phyloP scores from a whole-genome alignment of 64 coral and sea anemone genomes.

The Montipora cactus region DNA sequence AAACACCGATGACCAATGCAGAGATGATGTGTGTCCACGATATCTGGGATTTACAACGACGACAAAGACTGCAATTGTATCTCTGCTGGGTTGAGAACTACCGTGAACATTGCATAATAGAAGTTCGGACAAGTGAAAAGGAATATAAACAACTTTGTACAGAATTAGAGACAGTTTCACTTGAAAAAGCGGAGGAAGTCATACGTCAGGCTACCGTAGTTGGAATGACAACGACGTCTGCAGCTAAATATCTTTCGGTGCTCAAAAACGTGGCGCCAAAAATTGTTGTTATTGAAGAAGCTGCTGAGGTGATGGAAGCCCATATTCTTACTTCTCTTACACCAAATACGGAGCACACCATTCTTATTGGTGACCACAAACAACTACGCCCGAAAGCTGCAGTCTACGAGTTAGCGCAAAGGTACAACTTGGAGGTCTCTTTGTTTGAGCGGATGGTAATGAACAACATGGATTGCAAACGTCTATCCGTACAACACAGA shows the following conservation, averaged over 20 bases:
- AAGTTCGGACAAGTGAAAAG: slow-evolving; percentile 15
- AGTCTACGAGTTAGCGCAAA: slow-evolving; percentile 76
- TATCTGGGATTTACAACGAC: slow-evolving; percentile 13
- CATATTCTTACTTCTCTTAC: slow-evolving; percentile 87
- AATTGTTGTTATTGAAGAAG: slow-evolving; percentile 87
- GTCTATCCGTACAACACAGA: slow-evolving; percentile 79
- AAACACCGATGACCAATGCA: neutral
- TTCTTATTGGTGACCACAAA: slow-evolving; percentile 92
- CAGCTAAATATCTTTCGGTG: slow-evolving; percentile 71
- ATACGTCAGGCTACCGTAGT: slow-evolving; percentile 74
- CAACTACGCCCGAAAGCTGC: slow-evolving; percentile 85
- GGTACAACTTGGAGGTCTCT: slow-evolving; percentile 87
- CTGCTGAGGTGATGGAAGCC: slow-evolving; percentile 90
- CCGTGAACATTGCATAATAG: too few species aligned
- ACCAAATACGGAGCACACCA: slow-evolving; percentile 62
- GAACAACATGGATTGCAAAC: slow-evolving; percentile 82
- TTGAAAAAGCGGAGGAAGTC: slow-evolving; percentile 44
- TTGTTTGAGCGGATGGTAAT: slow-evolving; percentile 91
- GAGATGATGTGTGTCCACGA: neutral
- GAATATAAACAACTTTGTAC: slow-evolving; percentile 34
- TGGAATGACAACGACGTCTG: slow-evolving; percentile 90
- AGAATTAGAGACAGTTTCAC: neutral
- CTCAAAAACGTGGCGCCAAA: slow-evolving; percentile 77
- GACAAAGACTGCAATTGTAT: neutral
- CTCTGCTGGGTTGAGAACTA: too few species aligned